phyloP scores from a whole-genome alignment of 2,113 vertebrate genomes.

The Gopherus evgoodei region DNA sequence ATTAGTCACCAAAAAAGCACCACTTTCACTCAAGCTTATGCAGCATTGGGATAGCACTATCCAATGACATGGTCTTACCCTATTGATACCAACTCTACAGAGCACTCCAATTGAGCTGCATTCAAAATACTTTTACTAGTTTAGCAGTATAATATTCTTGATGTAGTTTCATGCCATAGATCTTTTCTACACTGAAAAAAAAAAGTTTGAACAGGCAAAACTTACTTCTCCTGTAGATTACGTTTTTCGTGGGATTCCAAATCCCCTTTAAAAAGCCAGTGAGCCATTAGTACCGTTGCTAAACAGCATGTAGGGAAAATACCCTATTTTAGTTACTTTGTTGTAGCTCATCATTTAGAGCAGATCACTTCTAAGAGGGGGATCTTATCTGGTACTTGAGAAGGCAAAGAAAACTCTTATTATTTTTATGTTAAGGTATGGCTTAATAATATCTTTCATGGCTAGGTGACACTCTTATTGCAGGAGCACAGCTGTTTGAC shows the following conservation, averaged over 20 bases:
- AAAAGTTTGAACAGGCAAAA: neutral
- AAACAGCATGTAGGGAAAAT: rapidly evolving
- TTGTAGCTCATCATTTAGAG: neutral
- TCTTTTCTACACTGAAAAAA: neutral
- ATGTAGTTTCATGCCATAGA: neutral
- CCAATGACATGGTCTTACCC: neutral
- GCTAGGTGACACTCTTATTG: neutral
- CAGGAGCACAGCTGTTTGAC: neutral
- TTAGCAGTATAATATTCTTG: neutral
- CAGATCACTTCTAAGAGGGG: neutral
- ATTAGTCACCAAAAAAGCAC: neutral
- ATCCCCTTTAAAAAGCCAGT: neutral
- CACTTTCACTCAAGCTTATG: neutral
- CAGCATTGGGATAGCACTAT: no score
- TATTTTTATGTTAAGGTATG: neutral
- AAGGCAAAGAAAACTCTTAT: neutral
- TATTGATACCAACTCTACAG: neutral
- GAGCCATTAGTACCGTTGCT: neutral
- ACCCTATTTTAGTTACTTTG: neutral
- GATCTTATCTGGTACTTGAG: neutral
- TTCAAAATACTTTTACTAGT: neutral
- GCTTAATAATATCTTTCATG: neutral
- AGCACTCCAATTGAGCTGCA: no score
- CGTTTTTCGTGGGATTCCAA: neutral
- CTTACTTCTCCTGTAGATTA: neutral